Base-by-base conservation (phyloP, 2,797 vertebrate genomes). In the Catamblyrhynchus diadema region DNA sequence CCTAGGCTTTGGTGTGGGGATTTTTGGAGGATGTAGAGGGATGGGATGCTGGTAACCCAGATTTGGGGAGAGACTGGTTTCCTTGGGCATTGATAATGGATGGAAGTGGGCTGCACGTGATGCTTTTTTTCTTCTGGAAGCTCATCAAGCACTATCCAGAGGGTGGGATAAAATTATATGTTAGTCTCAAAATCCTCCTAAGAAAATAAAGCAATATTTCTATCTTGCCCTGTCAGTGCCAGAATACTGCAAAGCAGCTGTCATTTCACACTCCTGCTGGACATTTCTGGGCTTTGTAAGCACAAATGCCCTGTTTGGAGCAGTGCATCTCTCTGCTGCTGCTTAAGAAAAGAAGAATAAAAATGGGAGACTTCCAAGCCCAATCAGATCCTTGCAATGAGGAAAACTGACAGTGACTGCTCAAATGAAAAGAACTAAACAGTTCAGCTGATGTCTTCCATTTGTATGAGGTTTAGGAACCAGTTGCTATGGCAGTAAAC, bases 401-500 rank as follows among this genome's bases (percentile, higher is more conserved):
- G 10, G 16, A 5, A 78, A 82, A 74, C 14, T 37, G 83, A 64
- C 16, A 57, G 42, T 0, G 0, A 24, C n/a, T 74, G 25, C 32
- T 73, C 53, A 44, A 60, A 81, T 73, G 61, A 84, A 71, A 89
- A 80, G 17, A 51, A 42, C 65, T 48, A 30, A 87, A 72, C 9
- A 62, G 39, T 81, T 91, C n/a, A 59, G 60, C 53, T 74, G 79
- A 54, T 86, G 57, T 74, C 61, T 92, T 91, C 74, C 61, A 74
- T 82, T 95, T 91, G 23, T 74, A 57, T 61, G 74, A 85, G 60
- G 56, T 94, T 85, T 74, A 94, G 84, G 61, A 59, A 57, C 27
- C 39, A 61, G 81, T 94, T 96, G 79, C 92, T 83, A 88, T 88
- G 84, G 59, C 47, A 90, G 69, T 90, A 86, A 95, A 88, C 75